A percentile compares a stretch with the other conserved stretches of the same genome.
Conservation (phyloP, 2,797 vertebrate genomes). For the Gallirallus australis region DNA sequence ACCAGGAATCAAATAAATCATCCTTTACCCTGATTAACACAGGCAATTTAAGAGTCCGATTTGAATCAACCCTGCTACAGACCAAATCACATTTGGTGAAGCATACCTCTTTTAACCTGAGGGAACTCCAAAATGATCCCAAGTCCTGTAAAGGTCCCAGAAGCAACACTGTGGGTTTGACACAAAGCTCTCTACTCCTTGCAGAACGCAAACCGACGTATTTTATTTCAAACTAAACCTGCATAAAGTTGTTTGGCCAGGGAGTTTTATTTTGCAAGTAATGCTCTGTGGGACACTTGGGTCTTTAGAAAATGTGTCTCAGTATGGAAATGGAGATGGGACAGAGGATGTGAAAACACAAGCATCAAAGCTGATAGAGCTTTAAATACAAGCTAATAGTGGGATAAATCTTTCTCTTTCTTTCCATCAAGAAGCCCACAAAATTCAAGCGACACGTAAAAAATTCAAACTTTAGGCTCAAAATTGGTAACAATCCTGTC, state of each 20-base stretch:
- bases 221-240: neutral
- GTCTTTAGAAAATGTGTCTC: neutral
- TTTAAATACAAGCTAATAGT: neutral
- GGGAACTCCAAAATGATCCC: neutral
- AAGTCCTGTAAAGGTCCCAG: neutral
- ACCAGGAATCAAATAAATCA: neutral
- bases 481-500: neutral
- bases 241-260: neutral
- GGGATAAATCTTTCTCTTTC: neutral
- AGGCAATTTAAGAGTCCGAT: neutral
- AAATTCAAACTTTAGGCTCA: neutral
- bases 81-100: neutral
- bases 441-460: neutral
- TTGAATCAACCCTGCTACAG: neutral
- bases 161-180: neutral
- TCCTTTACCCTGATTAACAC: neutral
- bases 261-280: neutral
- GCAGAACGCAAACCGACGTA: neutral
- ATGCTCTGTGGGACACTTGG: neutral
- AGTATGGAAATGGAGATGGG: neutral
- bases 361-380: neutral
- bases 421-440: neutral
- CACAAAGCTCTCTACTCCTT: neutral
- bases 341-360: neutral
- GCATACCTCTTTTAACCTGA: neutral